Percentiles rank a stretch among this genome's conserved stretches.
Evolutionary conservation across 2,888 invertebrate genomes (phyloP).

Genomic region (Yponomeuta malinellus): DNA sequence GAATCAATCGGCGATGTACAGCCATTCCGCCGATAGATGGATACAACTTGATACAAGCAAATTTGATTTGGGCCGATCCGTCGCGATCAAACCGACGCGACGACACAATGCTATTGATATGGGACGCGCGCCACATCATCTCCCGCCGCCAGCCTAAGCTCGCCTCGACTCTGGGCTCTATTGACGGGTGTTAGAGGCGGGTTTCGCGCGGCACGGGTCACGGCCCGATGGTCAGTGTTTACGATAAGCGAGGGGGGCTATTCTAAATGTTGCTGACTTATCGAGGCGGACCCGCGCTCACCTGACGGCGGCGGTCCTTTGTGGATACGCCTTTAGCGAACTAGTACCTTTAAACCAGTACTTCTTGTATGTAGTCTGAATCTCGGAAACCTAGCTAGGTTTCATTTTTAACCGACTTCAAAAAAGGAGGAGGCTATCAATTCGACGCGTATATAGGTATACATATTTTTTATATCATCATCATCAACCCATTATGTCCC

Average conservation of each 20-base stretch:
- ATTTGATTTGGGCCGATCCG: slow-evolving; percentile 2
- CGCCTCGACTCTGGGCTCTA: neutral
- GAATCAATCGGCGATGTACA: slow-evolving; percentile 1
- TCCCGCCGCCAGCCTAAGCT: neutral
- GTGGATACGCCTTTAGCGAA: slow-evolving; percentile 34
- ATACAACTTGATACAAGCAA: neutral
- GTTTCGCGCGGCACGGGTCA: neutral
- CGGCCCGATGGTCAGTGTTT: slow-evolving; percentile 20
- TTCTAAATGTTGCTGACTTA: slow-evolving; percentile 69
- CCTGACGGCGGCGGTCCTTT: slow-evolving; percentile 51
- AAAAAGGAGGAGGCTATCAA: no score
- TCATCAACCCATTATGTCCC: no score
- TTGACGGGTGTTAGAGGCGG: slow-evolving; percentile 1
- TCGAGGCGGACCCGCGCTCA: slow-evolving; percentile 60
- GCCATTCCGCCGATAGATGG: neutral
- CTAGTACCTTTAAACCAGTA: no score
- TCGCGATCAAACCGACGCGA: slow-evolving; percentile 2
- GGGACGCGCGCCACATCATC: slow-evolving; percentile 9
- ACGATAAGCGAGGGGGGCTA: slow-evolving; percentile 60
- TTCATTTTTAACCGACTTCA: no score
- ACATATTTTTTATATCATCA: no score
- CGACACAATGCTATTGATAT: slow-evolving; percentile 11
- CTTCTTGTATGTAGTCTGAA: no score
- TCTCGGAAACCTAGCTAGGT: no score
- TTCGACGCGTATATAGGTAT: no score